Percentiles rank a stretch among this genome's conserved stretches.
Evolutionary conservation across 1,140 invertebrate species (phyloP).

Genomic region (Drosophila varians): DNA sequence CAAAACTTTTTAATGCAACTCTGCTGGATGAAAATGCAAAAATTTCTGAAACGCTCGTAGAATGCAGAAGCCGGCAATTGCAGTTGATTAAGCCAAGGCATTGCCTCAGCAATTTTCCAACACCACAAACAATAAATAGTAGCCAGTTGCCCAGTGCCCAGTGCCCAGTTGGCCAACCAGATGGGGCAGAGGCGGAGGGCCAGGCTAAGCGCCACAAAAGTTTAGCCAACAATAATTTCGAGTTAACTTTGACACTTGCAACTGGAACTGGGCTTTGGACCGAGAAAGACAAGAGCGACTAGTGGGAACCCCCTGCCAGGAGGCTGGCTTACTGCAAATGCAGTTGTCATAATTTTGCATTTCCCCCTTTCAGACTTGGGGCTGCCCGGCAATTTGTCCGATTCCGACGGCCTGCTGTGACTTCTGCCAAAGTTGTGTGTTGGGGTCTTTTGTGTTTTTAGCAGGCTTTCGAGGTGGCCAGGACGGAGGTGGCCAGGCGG

Average conservation of each 20-base stretch:
- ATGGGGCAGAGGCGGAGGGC: neutral
- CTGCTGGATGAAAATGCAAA: constrained; percentile 68
- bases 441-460: constrained; percentile 65
- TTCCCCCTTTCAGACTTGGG: constrained; percentile 39
- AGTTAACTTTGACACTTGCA: constrained; percentile 81
- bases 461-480: constrained; percentile 5
- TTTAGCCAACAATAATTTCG: constrained; percentile 82
- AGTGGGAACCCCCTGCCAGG: constrained; percentile 34
- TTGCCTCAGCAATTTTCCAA: constrained; percentile 49
- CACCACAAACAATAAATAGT: constrained; percentile 77
- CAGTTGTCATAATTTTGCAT: constrained; percentile 81
- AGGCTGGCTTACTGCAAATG: constrained; percentile 72
- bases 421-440: constrained; percentile 68
- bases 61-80: constrained; percentile 65
- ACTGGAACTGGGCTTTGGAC: constrained; percentile 56
- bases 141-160: constrained; percentile 18
- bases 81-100: constrained; percentile 72
- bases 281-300: constrained; percentile 1
- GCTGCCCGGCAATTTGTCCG: constrained; percentile 62
- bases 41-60: constrained; percentile 50
- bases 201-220: constrained; percentile 75
- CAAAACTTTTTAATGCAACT: constrained; percentile 74
- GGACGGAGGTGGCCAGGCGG: neutral
- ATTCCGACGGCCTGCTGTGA: constrained; percentile 65
- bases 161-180: neutral